Evolutionary conservation across 2,113 vertebrate genomes (phyloP), one percentile per base, ranked within the genome.

Genomic region (Catharus bicknelli): DNA sequence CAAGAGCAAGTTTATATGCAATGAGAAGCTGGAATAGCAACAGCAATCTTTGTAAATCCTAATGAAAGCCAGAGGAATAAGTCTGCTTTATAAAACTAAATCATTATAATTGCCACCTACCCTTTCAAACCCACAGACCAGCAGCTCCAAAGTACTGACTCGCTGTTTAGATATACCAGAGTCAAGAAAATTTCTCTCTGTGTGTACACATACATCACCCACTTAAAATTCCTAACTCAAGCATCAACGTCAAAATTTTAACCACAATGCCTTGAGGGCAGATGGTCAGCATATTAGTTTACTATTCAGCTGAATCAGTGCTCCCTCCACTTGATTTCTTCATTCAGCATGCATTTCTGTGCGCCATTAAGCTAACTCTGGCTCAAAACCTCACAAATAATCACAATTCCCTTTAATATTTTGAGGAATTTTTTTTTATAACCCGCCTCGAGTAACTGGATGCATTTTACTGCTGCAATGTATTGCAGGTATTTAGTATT

Each of bases 291-390:
- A 45, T 73, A 67, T 76, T 70, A 77, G 15, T 94, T 57, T 76
- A 51, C 23, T 53, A 4, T 85, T 94, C 91, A 83, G 83, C 91
- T 63, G 83, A 93, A 75, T 96, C 92, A 68, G 88, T 94, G 32
- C n/a, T 83, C 17, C 26, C 13, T 80, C 48, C 55, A 53, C 18
- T 42, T 90, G 40, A 15, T 78, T 96, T 90, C 70, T 64, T 94
- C 67, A 54, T 94, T 94, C 83, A 79, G 29, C 7, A 4, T 90
- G 86, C 75, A 75, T 88, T 96, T 43, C 67, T 79, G 11, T 86
- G 45, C 88, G 48, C 70, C 58, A 26, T 87, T 83, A 88, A 83
- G 66, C 54, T 90, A 57, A 67, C 26, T 11, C 10, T 59, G 29
- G 16, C 72, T 95, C 53, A 47, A 63, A 64, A 43, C 48, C 86